phyloP scores from a whole-genome alignment of 2,113 vertebrate species.

The Tupaia chinensis region DNA sequence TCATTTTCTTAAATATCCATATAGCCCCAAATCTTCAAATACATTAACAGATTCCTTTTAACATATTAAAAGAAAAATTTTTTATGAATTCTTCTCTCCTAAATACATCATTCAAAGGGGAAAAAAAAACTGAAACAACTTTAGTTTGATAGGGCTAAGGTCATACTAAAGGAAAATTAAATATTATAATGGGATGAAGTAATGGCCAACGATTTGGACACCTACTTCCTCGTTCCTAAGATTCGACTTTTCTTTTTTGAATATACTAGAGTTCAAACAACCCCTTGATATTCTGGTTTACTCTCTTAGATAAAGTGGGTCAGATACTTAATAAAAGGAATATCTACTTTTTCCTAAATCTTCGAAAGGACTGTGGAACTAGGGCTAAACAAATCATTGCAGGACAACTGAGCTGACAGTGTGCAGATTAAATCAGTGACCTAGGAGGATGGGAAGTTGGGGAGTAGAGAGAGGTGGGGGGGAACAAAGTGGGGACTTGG shows the following conservation, averaged over 20 bases:
- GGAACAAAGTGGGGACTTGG: too few relatives aligned
- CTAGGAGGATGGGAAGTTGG: neutral
- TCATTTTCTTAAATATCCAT: conserved; percentile 13
- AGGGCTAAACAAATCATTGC: neutral
- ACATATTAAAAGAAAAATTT: neutral
- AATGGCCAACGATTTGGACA: neutral
- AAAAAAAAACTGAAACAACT: neutral
- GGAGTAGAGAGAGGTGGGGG: neutral
- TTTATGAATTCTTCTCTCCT: neutral
- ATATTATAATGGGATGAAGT: neutral
- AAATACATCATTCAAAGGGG: neutral
- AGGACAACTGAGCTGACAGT: neutral
- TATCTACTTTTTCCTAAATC: neutral
- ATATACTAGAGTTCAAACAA: neutral
- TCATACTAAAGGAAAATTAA: neutral
- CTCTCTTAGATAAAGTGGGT: neutral
- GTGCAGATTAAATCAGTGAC: neutral
- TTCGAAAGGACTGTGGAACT: neutral
- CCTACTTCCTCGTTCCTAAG: neutral
- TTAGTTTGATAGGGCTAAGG: neutral
- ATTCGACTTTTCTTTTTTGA: neutral
- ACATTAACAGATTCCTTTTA: neutral
- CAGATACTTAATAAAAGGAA: neutral
- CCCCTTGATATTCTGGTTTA: neutral
- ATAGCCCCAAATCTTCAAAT: neutral